Evolutionary conservation across 2,797 vertebrate genomes (phyloP).

Genomic region (Cyprinodon diabolis): DNA sequence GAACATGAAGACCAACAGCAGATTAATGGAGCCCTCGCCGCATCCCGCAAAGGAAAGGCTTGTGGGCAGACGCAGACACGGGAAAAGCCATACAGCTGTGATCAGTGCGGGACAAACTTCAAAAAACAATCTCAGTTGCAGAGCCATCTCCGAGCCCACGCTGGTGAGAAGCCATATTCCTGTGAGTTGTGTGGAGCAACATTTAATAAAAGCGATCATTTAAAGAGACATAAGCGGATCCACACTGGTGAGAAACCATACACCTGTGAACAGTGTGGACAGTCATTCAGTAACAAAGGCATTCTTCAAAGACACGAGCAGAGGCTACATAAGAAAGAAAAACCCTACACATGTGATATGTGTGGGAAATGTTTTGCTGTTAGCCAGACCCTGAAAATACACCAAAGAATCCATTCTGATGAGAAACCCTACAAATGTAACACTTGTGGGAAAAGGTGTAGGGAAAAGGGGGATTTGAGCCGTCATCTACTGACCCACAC

Average conservation of each 20-base stretch:
- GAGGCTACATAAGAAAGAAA: neutral
- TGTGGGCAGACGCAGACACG: no score
- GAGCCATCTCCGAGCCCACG: no score
- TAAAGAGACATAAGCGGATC: no score
- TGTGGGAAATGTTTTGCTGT: neutral
- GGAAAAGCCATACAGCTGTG: no score
- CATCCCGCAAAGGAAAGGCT: neutral
- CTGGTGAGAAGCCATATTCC: no score
- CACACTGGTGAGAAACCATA: no score
- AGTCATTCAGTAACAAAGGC: neutral
- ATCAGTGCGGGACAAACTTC: no score
- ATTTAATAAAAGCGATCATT: no score
- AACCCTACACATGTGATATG: neutral
- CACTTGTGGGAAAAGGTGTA: neutral
- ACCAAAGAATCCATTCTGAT: neutral
- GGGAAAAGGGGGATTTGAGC: neutral
- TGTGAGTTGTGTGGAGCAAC: no score
- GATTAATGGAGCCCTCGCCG: neutral
- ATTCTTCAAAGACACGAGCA: neutral
- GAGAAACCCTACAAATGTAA: neutral
- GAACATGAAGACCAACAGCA: neutral
- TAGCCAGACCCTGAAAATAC: neutral
- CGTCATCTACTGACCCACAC: neutral
- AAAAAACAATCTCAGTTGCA: no score
- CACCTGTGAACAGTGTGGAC: neutral